Evolutionary conservation across 2,888 invertebrate species (phyloP).

Genomic region (Eumacrocentrus americanus): DNA sequence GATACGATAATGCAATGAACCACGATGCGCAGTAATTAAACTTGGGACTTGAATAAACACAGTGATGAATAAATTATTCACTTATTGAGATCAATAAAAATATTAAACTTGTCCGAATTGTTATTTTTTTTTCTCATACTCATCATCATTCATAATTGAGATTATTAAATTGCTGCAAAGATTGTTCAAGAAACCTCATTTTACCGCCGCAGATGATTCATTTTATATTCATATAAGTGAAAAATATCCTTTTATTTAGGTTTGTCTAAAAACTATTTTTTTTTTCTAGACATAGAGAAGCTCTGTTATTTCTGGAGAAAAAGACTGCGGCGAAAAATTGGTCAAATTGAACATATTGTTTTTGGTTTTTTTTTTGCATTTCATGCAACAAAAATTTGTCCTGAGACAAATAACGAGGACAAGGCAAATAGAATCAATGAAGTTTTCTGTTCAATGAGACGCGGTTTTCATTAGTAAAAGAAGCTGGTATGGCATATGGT

Average conservation of each 20-base stretch:
- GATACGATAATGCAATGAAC: slow-evolving; percentile 51
- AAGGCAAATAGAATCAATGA: slow-evolving; percentile 26
- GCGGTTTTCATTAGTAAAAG: slow-evolving; percentile 45
- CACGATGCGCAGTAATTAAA: slow-evolving; percentile 46
- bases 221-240: background rate
- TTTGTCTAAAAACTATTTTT: too few species aligned
- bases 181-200: slow-evolving; percentile 12
- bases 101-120: background rate
- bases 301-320: background rate
- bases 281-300: background rate
- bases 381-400: slow-evolving; percentile 49
- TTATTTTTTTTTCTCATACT: background rate
- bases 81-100: background rate
- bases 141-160: background rate
- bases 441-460: slow-evolving; percentile 33
- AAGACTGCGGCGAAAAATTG: slow-evolving; percentile 12
- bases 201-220: slow-evolving; percentile 3
- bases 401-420: slow-evolving; percentile 39
- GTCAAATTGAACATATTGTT: slow-evolving; percentile 2
- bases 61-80: slow-evolving; percentile 45
- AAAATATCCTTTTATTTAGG: too few species aligned
- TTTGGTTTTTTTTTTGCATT: slow-evolving; percentile 10
- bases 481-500: slow-evolving; percentile 60
- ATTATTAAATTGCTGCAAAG: background rate
- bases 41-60: slow-evolving; percentile 44